Percentiles rank a stretch among this genome's conserved stretches.
phyloP scores from a whole-genome alignment of 2,888 invertebrate species.

The Rotaria socialis region DNA sequence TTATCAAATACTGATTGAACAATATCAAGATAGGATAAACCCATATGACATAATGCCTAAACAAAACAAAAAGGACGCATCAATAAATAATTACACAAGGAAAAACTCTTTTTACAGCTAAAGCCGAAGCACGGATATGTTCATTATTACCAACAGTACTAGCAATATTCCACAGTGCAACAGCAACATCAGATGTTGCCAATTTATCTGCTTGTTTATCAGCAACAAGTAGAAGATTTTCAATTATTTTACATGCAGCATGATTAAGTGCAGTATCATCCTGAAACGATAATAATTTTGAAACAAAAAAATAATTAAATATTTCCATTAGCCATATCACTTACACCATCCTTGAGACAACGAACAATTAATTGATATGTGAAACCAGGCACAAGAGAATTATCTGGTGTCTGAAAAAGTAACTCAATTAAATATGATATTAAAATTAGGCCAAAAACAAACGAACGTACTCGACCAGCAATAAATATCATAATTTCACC shows the following conservation, averaged over 20 bases:
- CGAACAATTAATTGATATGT: constrained; percentile 1
- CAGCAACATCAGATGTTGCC: background rate
- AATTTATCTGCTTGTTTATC: constrained; percentile 37
- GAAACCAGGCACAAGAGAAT: constrained; percentile 23
- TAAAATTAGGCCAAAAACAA: background rate
- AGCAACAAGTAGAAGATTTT: background rate
- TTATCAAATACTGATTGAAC: constrained; percentile 12
- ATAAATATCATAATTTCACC: constrained; percentile 28
- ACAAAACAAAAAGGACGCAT: background rate
- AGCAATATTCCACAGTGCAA: background rate
- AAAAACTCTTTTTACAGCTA: background rate
- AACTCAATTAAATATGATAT: background rate
- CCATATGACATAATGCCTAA: constrained; percentile 28
- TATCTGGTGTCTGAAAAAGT: background rate
- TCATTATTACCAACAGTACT: constrained; percentile 15
- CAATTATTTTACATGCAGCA: constrained; percentile 36
- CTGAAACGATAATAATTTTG: background rate
- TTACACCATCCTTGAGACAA: constrained; percentile 30
- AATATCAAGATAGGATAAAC: constrained; percentile 10
- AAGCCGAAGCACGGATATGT: constrained; percentile 5
- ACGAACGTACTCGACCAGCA: background rate
- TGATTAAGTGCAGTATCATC: constrained; percentile 16
- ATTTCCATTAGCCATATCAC: background rate
- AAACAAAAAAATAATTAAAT: background rate
- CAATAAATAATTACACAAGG: background rate